These are phyloP conservation scores for Nesospiza acunhae DNA, from an alignment of 2,113 vertebrate genomes.

Conservation along the genomic window DNA sequence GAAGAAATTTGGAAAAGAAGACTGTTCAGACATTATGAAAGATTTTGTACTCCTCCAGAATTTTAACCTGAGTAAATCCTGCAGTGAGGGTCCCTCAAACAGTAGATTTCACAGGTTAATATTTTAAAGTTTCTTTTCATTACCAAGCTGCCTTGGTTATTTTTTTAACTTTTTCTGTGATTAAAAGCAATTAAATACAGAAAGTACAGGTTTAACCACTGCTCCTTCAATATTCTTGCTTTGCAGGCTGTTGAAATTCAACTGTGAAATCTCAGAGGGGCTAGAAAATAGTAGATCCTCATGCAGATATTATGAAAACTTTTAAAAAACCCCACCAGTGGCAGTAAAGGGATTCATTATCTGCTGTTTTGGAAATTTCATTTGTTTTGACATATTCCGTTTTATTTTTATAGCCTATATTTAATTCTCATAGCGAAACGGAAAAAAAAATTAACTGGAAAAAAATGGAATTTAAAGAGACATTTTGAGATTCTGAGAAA, in stretches of 20 bases:
- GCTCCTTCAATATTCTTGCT: background rate
- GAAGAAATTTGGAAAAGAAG: background rate
- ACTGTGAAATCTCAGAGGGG: background rate
- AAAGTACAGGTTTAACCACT: background rate
- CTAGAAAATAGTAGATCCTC: background rate
- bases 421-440: slow-evolving; percentile 37
- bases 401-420: slow-evolving; percentile 50
- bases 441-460: background rate
- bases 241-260: background rate
- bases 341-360: background rate
- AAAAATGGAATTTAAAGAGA: background rate
- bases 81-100: background rate
- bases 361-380: background rate
- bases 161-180: background rate
- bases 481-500: background rate
- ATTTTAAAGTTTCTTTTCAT: background rate
- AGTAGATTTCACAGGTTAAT: background rate
- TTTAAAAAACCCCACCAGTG: background rate
- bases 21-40: background rate
- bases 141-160: background rate
- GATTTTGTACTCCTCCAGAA: background rate
- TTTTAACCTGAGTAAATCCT: background rate
- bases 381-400: background rate
- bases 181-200: background rate
- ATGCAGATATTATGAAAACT: background rate